Evolutionary conservation across 2,797 vertebrate species (phyloP).

Genomic region (Trichosurus vulpecula): DNA sequence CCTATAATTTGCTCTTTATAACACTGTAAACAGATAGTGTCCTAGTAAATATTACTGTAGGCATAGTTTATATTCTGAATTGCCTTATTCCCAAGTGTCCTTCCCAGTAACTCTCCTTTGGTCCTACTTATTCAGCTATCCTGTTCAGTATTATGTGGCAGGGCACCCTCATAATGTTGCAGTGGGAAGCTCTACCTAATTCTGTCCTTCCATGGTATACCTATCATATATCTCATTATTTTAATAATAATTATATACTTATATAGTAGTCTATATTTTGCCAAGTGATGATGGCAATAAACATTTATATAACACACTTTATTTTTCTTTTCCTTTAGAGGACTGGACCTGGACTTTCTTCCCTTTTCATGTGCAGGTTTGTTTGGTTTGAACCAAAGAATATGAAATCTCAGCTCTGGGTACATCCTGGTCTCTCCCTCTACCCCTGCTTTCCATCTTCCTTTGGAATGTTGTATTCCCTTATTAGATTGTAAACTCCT

Average conservation of each 20-base stretch:
- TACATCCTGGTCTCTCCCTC: no score
- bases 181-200: neutral
- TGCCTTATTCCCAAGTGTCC: neutral
- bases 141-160: neutral
- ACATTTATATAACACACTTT: neutral
- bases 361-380: no score
- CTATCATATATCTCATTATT: neutral
- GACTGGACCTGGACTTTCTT: fast-evolving
- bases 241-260: neutral
- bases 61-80: neutral
- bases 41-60: neutral
- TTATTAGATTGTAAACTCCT: no score
- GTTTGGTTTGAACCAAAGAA: no score
- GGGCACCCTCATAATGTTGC: neutral
- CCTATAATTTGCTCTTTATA: neutral
- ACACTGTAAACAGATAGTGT: neutral
- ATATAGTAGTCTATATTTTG: neutral
- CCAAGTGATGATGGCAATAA: neutral
- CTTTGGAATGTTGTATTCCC: no score
- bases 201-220: neutral
- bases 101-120: neutral
- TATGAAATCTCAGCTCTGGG: no score
- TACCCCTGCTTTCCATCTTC: no score
- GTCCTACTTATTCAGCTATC: neutral
- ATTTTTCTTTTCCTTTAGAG: neutral